These are phyloP conservation scores for Calameuta pallipes DNA, from an alignment of 2,888 invertebrate genomes.

Conservation along the genomic window DNA sequence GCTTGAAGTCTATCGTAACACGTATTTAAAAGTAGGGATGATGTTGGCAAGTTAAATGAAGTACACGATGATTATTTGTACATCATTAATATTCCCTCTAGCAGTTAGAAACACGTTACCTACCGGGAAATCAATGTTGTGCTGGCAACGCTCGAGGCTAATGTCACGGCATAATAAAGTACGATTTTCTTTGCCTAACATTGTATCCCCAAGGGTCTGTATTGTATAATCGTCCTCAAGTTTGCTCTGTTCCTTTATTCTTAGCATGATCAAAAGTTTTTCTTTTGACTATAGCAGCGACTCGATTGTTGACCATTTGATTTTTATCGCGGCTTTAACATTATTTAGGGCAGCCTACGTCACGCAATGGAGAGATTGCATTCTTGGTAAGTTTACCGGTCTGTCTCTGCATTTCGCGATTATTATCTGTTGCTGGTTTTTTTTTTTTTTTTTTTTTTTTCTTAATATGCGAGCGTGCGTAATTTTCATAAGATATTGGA, in stretches of 20 bases:
- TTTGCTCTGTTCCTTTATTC: not conserved
- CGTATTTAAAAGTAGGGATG: not conserved
- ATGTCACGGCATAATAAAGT: not conserved
- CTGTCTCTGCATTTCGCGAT: not conserved
- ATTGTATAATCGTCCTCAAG: not conserved
- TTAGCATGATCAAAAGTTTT: not conserved
- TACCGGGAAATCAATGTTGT: constrained; percentile 33
- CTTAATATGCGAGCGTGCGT: not conserved
- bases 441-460: not conserved
- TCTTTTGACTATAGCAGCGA: not conserved
- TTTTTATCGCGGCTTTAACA: not conserved
- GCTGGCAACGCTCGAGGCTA: not conserved
- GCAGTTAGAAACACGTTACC: constrained; percentile 21
- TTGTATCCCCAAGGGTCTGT: not conserved
- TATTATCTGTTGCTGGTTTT: not conserved
- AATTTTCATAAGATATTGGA: not conserved
- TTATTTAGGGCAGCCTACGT: not conserved
- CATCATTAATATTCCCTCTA: not conserved
- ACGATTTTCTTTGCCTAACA: not conserved
- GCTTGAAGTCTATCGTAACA: not conserved
- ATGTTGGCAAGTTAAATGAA: not conserved
- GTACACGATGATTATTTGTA: not conserved
- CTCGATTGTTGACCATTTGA: not conserved
- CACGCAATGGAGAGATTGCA: not conserved
- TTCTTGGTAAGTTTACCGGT: not conserved